These are phyloP conservation scores for Galeruca laticollis DNA, from an alignment of 2,888 invertebrate genomes.

Conservation along the genomic window DNA sequence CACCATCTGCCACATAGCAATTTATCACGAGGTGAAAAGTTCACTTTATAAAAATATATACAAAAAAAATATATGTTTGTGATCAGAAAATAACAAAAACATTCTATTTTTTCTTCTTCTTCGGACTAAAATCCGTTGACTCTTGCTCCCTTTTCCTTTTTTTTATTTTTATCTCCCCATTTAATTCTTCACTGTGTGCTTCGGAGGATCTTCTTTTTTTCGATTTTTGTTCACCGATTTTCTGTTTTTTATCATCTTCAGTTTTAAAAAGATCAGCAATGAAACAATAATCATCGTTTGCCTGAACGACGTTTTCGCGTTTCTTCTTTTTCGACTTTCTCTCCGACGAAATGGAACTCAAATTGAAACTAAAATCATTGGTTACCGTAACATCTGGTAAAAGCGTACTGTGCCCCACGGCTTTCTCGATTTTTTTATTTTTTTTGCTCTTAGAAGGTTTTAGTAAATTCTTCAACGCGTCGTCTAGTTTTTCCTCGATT, in stretches of 20 bases:
- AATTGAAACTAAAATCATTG: conserved; percentile 4
- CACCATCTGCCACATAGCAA: no score
- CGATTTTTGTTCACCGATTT: not conserved
- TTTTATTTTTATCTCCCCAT: not conserved
- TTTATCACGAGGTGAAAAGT: no score
- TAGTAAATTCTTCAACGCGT: conserved; percentile 41
- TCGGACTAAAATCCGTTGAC: not conserved
- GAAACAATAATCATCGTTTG: not conserved
- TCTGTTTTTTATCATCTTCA: not conserved
- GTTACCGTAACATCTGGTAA: conserved; percentile 1
- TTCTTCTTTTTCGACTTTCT: conserved; percentile 7
- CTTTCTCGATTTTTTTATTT: conserved; percentile 18
- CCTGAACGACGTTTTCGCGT: not conserved
- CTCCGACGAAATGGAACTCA: not conserved
- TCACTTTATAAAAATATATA: no score
- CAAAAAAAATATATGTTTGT: no score
- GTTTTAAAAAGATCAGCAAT: conserved; percentile 4
- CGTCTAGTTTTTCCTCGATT: conserved; percentile 52
- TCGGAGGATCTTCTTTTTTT: not conserved
- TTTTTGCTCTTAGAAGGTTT: conserved; percentile 31
- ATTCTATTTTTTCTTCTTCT: conserved; percentile 17
- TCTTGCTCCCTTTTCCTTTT: conserved; percentile 18
- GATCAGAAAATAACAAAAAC: not conserved
- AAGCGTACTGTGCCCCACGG: conserved; percentile 14
- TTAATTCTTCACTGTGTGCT: not conserved